phyloP scores from a whole-genome alignment of 2,797 vertebrate genomes.

The Microchirus variegatus region DNA sequence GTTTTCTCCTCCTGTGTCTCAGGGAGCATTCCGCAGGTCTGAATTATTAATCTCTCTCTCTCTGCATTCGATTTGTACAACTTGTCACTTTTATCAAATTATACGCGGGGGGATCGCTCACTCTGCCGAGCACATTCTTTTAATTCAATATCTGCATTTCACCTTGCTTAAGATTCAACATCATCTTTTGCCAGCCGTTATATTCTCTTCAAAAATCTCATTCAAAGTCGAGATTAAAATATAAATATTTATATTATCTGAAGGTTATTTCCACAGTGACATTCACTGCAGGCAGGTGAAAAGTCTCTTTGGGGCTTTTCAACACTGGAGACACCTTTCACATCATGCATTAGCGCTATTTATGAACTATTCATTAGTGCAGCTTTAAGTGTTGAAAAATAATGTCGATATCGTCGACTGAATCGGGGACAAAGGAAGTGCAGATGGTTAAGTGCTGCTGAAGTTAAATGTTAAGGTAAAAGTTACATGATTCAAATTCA shows the following conservation, averaged over 20 bases:
- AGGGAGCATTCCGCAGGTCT: constrained; percentile 67
- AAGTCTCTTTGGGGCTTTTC: background rate
- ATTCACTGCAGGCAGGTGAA: background rate
- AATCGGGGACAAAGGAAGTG: background rate
- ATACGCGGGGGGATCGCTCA: constrained; percentile 60
- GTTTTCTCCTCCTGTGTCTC: constrained; percentile 54
- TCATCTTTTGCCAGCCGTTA: constrained; percentile 14
- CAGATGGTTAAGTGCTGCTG: too few species aligned
- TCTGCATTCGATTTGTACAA: constrained; percentile 74
- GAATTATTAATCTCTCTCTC: constrained; percentile 79
- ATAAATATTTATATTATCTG: constrained; percentile 1
- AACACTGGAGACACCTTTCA: background rate
- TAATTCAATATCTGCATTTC: constrained; percentile 59
- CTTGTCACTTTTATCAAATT: constrained; percentile 83
- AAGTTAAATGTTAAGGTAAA: too few species aligned
- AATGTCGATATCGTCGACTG: background rate
- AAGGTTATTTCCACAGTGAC: background rate
- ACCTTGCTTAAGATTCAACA: constrained; percentile 28
- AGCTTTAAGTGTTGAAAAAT: background rate
- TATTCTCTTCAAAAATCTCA: background rate
- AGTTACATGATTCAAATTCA: too few species aligned
- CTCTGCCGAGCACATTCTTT: constrained; percentile 57
- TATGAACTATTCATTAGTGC: background rate
- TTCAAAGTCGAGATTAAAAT: constrained; percentile 19
- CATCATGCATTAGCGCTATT: background rate